Percentiles rank a stretch among this genome's conserved stretches.
Evolutionary conservation across 2,888 invertebrate genomes (phyloP).

Genomic region (Aelia acuminata): DNA sequence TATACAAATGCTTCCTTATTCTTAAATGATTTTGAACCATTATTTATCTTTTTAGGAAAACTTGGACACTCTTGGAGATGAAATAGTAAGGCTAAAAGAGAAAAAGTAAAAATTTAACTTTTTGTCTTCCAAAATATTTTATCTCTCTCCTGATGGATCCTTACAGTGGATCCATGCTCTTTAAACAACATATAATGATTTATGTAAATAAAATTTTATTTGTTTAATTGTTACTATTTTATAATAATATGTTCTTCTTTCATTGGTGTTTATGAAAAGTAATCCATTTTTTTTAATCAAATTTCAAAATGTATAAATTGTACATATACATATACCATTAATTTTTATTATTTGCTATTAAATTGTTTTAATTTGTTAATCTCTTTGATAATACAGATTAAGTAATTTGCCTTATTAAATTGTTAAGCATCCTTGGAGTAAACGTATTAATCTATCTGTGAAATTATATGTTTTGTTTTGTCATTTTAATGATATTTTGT

Average conservation of each 20-base stretch:
- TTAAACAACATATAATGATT: neutral
- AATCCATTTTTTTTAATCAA: neutral
- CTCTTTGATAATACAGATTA: neutral
- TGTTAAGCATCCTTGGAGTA: neutral
- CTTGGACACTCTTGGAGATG: constrained; percentile 84
- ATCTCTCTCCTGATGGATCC: neutral
- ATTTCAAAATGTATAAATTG: neutral
- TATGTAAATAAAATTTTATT: constrained; percentile 33
- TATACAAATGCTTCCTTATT: neutral
- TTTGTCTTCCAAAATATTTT: constrained; percentile 46
- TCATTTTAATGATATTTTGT: neutral
- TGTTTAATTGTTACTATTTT: neutral
- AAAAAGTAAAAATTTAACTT: constrained; percentile 58
- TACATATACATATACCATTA: neutral
- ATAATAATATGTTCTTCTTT: neutral
- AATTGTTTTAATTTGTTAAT: neutral
- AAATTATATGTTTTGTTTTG: neutral
- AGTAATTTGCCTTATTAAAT: neutral
- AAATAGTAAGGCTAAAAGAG: constrained; percentile 78
- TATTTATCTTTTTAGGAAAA: constrained; percentile 76
- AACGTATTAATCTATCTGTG: neutral
- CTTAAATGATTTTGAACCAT: neutral
- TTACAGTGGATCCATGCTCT: neutral
- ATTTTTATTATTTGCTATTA: neutral
- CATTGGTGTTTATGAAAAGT: neutral